Conservation (phyloP, 2,113 vertebrate genomes). For the Asarcornis scutulata region DNA sequence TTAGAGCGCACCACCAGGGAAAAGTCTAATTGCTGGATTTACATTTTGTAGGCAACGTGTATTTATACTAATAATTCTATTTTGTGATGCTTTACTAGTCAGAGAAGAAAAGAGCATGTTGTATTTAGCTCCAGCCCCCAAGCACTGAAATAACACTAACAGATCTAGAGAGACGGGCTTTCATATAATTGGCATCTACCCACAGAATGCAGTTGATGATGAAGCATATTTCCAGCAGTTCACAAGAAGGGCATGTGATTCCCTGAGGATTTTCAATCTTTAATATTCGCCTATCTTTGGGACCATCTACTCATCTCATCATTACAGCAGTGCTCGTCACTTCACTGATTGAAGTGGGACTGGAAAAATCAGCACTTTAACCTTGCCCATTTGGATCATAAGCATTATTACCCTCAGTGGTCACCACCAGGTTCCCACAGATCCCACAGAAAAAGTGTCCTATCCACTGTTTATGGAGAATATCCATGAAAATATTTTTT, state of each 20-base stretch:
- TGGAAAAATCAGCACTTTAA: constrained; percentile 42
- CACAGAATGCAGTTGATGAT: constrained; percentile 53
- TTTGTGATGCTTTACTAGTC: constrained; percentile 59
- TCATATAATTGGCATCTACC: constrained; percentile 72
- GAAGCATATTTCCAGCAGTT: constrained; percentile 69
- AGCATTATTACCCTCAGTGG: background rate
- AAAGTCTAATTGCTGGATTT: constrained; percentile 73
- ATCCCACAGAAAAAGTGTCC: background rate
- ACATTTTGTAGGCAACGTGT: constrained; percentile 70
- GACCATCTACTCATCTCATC: constrained; percentile 65
- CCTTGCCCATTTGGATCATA: background rate
- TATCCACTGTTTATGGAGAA: background rate
- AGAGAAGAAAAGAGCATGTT: constrained; percentile 72
- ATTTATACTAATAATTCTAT: constrained; percentile 75
- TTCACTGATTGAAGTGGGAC: constrained; percentile 48
- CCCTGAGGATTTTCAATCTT: constrained; percentile 65
- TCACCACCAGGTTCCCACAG: background rate
- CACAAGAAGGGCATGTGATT: constrained; percentile 59
- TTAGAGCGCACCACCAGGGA: constrained; percentile 56
- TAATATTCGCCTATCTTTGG: constrained; percentile 52
- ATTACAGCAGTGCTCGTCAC: constrained; percentile 40
- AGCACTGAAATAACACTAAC: constrained; percentile 50
- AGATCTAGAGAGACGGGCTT: constrained; percentile 57
- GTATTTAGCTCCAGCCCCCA: constrained; percentile 65
- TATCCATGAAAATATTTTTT: background rate